These are phyloP conservation scores for Myodes glareolus DNA, from an alignment of 2,113 vertebrate species.

Conservation along the genomic window DNA sequence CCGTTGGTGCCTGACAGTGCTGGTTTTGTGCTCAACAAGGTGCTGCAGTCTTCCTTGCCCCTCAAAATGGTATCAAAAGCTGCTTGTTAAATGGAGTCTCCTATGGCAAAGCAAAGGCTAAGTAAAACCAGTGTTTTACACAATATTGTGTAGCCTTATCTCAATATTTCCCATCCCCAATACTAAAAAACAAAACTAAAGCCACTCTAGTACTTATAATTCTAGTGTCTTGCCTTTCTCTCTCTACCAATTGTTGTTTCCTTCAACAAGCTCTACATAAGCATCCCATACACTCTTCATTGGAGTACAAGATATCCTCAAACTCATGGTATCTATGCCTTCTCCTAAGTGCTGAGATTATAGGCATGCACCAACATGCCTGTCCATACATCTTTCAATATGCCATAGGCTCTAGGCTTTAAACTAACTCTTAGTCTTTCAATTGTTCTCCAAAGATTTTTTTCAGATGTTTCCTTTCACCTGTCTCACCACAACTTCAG, in stretches of 20 bases:
- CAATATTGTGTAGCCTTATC: not conserved
- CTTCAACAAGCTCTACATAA: not conserved
- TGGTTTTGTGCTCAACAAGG: not conserved
- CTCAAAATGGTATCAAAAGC: not conserved
- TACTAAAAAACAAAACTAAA: not conserved
- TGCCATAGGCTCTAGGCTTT: not conserved
- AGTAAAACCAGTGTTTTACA: not conserved
- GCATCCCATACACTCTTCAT: not conserved
- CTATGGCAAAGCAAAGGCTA: not conserved
- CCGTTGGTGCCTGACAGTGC: not conserved
- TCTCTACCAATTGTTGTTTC: not conserved
- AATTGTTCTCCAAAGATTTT: conserved; percentile 37
- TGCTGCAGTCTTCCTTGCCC: not conserved
- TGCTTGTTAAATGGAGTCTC: not conserved
- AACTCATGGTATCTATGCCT: not conserved
- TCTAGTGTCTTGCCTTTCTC: not conserved
- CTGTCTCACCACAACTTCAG: not conserved
- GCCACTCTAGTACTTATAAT: not conserved
- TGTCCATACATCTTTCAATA: not conserved
- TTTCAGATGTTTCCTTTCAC: not conserved
- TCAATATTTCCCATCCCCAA: not conserved
- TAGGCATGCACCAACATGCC: not conserved
- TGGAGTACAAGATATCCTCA: not conserved
- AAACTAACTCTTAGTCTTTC: not conserved
- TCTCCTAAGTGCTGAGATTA: not conserved